phyloP scores from a whole-genome alignment of 37 sponge, comb jelly and placozoan species.

The Aphrocallistes beatrix region DNA sequence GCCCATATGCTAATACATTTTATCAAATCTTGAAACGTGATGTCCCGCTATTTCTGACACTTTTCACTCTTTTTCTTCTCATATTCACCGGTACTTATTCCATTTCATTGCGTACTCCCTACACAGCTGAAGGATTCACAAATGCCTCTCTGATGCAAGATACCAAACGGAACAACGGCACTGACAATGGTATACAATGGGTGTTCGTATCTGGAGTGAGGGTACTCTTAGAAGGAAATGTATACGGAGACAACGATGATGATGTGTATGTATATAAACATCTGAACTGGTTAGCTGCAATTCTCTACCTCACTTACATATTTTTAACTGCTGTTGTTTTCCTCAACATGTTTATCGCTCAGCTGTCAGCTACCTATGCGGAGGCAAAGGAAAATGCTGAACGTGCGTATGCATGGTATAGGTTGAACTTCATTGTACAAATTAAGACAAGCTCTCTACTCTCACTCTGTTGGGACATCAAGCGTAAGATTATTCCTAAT shows the following conservation, averaged over 20 bases:
- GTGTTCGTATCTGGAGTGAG: neutral
- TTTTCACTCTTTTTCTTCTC: neutral
- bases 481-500: neutral
- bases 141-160: neutral
- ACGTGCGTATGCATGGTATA: neutral
- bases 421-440: constrained; percentile 3
- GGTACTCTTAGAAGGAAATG: neutral
- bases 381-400: neutral
- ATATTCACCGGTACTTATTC: neutral
- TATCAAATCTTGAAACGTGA: neutral
- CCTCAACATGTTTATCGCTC: neutral
- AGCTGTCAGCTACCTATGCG: neutral
- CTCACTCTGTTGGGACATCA: neutral
- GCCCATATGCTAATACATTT: neutral
- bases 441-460: neutral
- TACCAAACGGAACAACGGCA: neutral
- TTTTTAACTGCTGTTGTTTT: neutral
- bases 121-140: neutral
- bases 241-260: neutral
- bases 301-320: neutral
- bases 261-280: neutral
- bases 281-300: neutral
- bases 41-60: neutral
- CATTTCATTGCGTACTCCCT: neutral
- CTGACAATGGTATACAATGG: constrained; percentile 6